A percentile compares a stretch with the other conserved stretches of the same genome.
These are phyloP conservation scores for Aphodius granarius DNA, from an alignment of 2,888 invertebrate species.

Conservation along the genomic window DNA sequence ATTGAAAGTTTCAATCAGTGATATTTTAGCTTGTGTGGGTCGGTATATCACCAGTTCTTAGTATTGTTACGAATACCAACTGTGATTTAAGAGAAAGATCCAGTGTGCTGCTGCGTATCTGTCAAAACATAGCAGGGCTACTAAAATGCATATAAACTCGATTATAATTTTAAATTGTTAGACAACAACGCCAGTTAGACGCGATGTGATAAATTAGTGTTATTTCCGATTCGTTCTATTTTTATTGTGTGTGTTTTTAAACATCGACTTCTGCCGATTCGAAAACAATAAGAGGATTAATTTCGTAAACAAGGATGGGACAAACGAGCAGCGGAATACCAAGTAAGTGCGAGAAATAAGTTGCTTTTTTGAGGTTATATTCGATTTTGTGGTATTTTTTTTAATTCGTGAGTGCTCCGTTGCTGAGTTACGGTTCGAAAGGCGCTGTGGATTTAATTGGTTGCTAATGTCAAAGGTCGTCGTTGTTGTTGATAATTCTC, in stretches of 20 bases:
- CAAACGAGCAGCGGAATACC: constrained; percentile 31
- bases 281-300: neutral
- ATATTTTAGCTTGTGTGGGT: neutral
- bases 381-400: neutral
- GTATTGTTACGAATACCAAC: neutral
- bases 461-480: neutral
- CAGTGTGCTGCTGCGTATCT: constrained; percentile 5
- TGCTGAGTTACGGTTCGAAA: neutral
- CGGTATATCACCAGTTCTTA: neutral
- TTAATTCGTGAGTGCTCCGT: neutral
- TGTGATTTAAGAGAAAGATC: neutral
- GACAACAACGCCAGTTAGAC: too few relatives aligned
- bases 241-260: neutral
- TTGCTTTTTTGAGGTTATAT: constrained; percentile 7
- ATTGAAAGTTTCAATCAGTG: neutral
- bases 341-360: constrained; percentile 24
- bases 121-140: constrained; percentile 1
- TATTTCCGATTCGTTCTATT: neutral
- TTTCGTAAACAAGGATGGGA: constrained; percentile 20
- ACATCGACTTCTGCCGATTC: neutral
- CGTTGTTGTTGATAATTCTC: neutral
- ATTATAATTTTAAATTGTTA: neutral
- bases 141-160: neutral
- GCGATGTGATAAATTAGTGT: constrained; percentile 4
- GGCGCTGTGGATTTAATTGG: constrained; percentile 14